Base-by-base conservation (phyloP, 2,888 invertebrate species). In the Anagyrus pseudococci region DNA sequence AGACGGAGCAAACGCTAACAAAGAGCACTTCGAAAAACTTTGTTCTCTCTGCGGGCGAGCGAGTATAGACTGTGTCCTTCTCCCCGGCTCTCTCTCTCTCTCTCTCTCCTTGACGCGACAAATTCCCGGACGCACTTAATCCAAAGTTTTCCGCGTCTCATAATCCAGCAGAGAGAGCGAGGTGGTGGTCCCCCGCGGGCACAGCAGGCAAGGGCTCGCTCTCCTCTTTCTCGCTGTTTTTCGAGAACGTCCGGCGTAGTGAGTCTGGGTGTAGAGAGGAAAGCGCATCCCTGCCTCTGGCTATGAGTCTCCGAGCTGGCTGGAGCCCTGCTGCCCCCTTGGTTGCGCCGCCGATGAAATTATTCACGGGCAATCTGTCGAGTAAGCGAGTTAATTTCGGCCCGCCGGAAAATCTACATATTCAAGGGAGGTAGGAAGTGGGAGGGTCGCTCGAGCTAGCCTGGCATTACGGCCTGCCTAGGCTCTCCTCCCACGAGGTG, bases 381-480 rank as follows among this genome's bases (percentile, higher is more conserved):
- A n/a, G 43, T 46, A 46, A 46, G 20, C 46, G 46, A 46, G 46
- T 46, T 46, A 46, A 46, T 46, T 46, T 23, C 20, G 23, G 19
- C 3, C 20, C 46, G 10, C 46, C 10, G 20, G 46, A 46, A 46
- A 46, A 46, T 46, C 46, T 46, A 23, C 46, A 46, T 46, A 43
- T 43, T 17, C 43, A 43, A 58, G 65, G 58, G 57, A 68, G 68
- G 63, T 65, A 66, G 64, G 62, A 40, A 25, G 44, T 46, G 49
- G 41, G 57, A 48, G 43, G 19, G 26, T 25, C 17, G 56, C 60
- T 19, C 26, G 61, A 46, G 17, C 8, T 22, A 19, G 47, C 52
- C 29, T 58, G n/a, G 25, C 58, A 54, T 58, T 58, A 62, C 48
- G 23, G 61, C 29, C n/a, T n/a, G 10, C 6, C 29, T 29, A 29